phyloP scores from a whole-genome alignment of 53 echinoderm and acorn worm genomes.

The Mesocentrotus franciscanus region DNA sequence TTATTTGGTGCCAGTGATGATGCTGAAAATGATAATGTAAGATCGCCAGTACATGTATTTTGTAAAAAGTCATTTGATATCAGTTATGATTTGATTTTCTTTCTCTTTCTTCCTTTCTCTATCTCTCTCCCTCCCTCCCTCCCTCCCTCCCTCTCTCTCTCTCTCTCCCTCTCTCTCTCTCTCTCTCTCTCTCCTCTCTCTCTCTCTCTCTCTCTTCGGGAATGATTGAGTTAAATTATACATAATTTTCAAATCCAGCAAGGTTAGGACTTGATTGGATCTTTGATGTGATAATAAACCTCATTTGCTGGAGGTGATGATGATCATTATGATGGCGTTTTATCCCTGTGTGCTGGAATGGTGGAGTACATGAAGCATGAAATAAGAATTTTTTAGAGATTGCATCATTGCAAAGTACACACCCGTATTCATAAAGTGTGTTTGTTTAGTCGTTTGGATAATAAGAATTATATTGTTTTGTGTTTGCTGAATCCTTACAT shows the following conservation, averaged over 20 bases:
- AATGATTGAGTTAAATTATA: no score
- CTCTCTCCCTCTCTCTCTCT: neutral
- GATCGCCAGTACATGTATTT: no score
- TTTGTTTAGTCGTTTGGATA: no score
- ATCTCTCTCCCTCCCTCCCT: neutral
- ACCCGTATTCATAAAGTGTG: no score
- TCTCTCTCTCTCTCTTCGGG: neutral
- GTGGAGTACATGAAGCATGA: neutral
- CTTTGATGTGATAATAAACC: neutral
- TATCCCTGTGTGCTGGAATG: neutral
- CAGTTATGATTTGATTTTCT: neutral
- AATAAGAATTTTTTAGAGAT: neutral
- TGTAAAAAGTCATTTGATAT: no score
- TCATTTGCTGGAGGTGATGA: neutral
- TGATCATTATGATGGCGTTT: neutral
- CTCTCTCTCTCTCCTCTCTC: neutral
- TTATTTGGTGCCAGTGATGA: neutral
- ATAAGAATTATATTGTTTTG: no score
- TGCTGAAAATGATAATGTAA: constrained; percentile 4
- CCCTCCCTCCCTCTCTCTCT: neutral
- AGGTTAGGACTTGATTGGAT: neutral
- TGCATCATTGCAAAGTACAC: neutral
- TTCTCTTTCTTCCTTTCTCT: neutral
- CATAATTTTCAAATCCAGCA: no score
- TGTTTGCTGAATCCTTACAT: no score